Conservation (phyloP, 2,113 vertebrate species). For the Zeus faber region DNA sequence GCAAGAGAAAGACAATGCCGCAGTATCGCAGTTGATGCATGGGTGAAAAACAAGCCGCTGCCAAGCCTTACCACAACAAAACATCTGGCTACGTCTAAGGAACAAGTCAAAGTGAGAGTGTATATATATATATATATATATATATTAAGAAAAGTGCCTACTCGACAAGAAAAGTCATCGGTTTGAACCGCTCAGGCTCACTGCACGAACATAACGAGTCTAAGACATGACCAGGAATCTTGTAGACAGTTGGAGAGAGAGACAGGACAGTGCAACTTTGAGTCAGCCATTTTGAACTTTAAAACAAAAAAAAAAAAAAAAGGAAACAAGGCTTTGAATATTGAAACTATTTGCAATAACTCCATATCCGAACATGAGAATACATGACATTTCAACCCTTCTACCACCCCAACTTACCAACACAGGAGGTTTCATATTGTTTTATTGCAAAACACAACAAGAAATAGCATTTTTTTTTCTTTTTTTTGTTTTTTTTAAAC, state of each 20-base stretch:
- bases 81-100: slow-evolving; percentile 45
- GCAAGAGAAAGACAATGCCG: slow-evolving; percentile 44
- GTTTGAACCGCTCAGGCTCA: slow-evolving; percentile 43
- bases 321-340: slow-evolving; percentile 21
- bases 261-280: slow-evolving; percentile 65
- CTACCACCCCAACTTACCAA: slow-evolving; percentile 96
- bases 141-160: no score
- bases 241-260: slow-evolving; percentile 73
- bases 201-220: slow-evolving; percentile 35
- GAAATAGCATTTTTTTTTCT: slow-evolving; percentile 93
- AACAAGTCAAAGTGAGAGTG: no score
- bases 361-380: slow-evolving; percentile 34
- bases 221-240: slow-evolving; percentile 43
- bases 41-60: slow-evolving; percentile 35
- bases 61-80: slow-evolving; percentile 37
- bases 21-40: slow-evolving; percentile 60
- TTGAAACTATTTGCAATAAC: slow-evolving; percentile 1
- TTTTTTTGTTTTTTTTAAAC: no score
- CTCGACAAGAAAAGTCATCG: slow-evolving; percentile 40
- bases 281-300: slow-evolving; percentile 54
- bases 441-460: slow-evolving; percentile 99
- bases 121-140: no score
- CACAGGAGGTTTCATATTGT: slow-evolving; percentile 99
- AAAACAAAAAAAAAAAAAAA: slow-evolving; percentile 21
- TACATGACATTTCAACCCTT: slow-evolving; percentile 67